phyloP scores from a whole-genome alignment of 2,797 vertebrate species.

The Brotula barbata region DNA sequence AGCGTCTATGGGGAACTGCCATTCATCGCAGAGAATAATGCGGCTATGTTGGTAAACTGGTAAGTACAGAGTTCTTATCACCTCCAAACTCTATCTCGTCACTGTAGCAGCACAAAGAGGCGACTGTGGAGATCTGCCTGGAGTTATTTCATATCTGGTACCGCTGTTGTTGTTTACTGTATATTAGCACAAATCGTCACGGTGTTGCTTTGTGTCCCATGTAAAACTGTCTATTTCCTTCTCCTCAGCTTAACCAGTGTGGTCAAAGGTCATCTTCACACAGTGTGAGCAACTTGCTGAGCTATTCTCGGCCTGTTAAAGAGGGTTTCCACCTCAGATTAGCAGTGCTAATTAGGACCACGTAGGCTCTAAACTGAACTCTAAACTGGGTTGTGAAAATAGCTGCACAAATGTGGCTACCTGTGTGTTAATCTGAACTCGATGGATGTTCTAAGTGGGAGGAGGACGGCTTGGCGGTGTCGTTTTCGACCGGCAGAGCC shows the following conservation, averaged over 20 bases:
- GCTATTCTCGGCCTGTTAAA: slow-evolving; percentile 75
- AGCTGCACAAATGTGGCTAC: slow-evolving; percentile 1
- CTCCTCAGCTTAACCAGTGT: slow-evolving; percentile 47
- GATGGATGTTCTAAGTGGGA: slow-evolving; percentile 1
- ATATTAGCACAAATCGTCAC: too few relatives aligned
- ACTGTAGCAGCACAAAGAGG: too few relatives aligned
- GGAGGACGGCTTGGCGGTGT: not conserved
- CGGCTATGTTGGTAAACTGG: slow-evolving; percentile 94
- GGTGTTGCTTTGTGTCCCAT: too few relatives aligned
- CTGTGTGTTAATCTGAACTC: slow-evolving; percentile 17
- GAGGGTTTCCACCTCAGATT: slow-evolving; percentile 79
- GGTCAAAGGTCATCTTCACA: slow-evolving; percentile 56
- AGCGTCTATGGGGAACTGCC: slow-evolving; percentile 87
- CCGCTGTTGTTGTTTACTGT: not conserved
- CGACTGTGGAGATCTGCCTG: too few relatives aligned
- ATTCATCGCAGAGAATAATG: slow-evolving; percentile 91
- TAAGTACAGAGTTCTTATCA: slow-evolving; percentile 84
- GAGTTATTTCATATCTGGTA: too few relatives aligned
- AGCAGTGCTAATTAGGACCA: slow-evolving; percentile 71
- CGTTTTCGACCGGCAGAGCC: slow-evolving; percentile 8
- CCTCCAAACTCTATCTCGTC: too few relatives aligned
- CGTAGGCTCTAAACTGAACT: slow-evolving; percentile 28
- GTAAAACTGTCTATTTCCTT: not conserved
- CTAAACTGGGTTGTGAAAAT: not conserved
- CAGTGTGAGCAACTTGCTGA: slow-evolving; percentile 51